Evolutionary conservation across 2,797 vertebrate genomes (phyloP).

Genomic region (Brotogeris chrysoptera): DNA sequence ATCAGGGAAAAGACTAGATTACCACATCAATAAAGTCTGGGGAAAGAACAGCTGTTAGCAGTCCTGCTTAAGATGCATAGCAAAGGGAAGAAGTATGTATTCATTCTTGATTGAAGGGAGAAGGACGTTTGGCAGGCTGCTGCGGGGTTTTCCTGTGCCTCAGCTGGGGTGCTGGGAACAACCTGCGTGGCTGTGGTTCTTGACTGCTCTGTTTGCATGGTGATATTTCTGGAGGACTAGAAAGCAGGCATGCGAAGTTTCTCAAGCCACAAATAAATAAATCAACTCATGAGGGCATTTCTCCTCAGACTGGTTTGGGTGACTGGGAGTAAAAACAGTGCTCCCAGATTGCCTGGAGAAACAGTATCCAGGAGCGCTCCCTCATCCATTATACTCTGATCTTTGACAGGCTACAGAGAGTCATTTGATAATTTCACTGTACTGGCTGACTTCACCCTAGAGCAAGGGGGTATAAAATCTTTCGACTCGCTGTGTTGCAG

Average conservation of each 20-base stretch:
- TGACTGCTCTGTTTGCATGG: background rate
- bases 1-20: background rate
- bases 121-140: background rate
- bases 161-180: background rate
- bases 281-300: background rate
- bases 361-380: fast-evolving
- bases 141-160: background rate
- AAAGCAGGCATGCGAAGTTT: background rate
- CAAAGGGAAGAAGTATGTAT: background rate
- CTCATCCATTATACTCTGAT: background rate
- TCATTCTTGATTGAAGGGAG: background rate
- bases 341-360: background rate
- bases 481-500: fast-evolving
- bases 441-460: background rate
- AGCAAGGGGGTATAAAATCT: background rate
- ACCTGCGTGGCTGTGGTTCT: background rate
- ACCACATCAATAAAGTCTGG: background rate
- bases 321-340: background rate
- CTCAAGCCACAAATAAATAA: background rate
- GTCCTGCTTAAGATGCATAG: background rate
- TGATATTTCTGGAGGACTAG: background rate
- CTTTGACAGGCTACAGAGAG: background rate
- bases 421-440: background rate
- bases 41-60: background rate
- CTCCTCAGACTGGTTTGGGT: background rate